These are phyloP conservation scores for Globia sparganii DNA, from an alignment of 2,888 invertebrate species.

Conservation along the genomic window DNA sequence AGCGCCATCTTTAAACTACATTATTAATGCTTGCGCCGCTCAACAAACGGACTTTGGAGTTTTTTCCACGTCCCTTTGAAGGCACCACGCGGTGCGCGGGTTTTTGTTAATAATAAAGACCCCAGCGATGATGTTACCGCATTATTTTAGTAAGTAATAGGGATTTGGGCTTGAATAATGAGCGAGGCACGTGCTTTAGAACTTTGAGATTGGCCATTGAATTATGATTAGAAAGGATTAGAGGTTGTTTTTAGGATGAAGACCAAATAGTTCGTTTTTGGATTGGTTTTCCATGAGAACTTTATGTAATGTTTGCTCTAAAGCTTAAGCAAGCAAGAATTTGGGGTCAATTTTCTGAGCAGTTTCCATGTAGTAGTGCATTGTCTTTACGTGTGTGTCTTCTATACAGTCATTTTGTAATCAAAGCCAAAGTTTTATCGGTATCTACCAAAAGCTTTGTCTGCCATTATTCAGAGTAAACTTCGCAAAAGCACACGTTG, in stretches of 20 bases:
- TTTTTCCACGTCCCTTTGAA: conserved; percentile 76
- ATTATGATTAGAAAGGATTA: conserved; percentile 26
- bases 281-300: background rate
- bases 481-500: too few species aligned
- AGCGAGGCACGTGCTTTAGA: conserved; percentile 60
- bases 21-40: conserved; percentile 87
- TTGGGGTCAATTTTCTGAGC: background rate
- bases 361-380: background rate
- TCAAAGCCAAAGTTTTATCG: background rate
- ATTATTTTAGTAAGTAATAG: conserved; percentile 67
- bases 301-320: background rate
- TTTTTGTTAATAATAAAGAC: conserved; percentile 87
- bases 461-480: background rate
- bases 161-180: conserved; percentile 55
- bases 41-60: conserved; percentile 78
- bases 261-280: background rate
- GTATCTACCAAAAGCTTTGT: background rate
- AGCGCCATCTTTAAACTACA: conserved; percentile 89
- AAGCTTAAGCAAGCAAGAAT: background rate
- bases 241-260: background rate
- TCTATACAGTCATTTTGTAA: too few species aligned
- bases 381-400: background rate
- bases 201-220: conserved; percentile 24
- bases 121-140: conserved; percentile 75
- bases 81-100: conserved; percentile 74